Evolutionary conservation across 2,888 invertebrate genomes (phyloP).

Genomic region (Plutella xylostella): DNA sequence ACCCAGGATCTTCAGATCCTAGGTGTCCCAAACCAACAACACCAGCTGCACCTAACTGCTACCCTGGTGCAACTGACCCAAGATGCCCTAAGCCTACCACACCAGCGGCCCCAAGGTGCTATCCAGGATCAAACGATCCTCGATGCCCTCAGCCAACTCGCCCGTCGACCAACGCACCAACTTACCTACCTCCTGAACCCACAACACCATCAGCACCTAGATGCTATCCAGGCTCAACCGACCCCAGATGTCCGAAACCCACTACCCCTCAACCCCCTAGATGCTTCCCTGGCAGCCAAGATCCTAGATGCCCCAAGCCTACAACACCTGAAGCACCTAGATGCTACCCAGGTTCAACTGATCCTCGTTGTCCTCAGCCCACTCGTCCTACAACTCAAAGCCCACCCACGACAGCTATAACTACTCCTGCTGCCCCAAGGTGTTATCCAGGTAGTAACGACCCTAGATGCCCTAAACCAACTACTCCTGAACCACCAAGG

Average conservation of each 20-base stretch:
- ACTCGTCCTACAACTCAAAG: conserved; percentile 19
- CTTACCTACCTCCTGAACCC: conserved; percentile 19
- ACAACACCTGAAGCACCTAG: conserved; percentile 23
- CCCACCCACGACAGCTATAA: conserved; percentile 21
- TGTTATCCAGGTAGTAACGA: conserved; percentile 28
- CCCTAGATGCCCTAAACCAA: conserved; percentile 28
- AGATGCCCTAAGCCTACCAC: conserved; percentile 21
- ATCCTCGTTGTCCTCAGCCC: conserved; percentile 30
- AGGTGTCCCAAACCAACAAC: conserved; percentile 20
- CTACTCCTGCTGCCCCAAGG: conserved; percentile 22
- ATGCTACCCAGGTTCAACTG: conserved; percentile 25
- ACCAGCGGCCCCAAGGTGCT: conserved; percentile 24
- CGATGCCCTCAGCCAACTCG: conserved; percentile 20
- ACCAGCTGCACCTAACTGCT: conserved; percentile 22
- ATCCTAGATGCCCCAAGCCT: conserved; percentile 22
- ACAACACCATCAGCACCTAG: conserved; percentile 19
- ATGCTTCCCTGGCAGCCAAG: conserved; percentile 21
- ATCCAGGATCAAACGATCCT: conserved; percentile 26
- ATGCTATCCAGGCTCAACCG: conserved; percentile 22
- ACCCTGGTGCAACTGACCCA: conserved; percentile 28
- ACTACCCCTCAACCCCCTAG: conserved; percentile 22
- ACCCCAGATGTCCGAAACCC: conserved; percentile 27
- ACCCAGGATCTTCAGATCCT: conserved; percentile 20
- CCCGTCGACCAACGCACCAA: conserved; percentile 15
- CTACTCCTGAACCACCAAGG: conserved; percentile 18